A percentile compares a stretch with the other conserved stretches of the same genome.
These are phyloP conservation scores for Phrynocephalus versicolor DNA, from an alignment of 2,113 vertebrate genomes.

Conservation along the genomic window DNA sequence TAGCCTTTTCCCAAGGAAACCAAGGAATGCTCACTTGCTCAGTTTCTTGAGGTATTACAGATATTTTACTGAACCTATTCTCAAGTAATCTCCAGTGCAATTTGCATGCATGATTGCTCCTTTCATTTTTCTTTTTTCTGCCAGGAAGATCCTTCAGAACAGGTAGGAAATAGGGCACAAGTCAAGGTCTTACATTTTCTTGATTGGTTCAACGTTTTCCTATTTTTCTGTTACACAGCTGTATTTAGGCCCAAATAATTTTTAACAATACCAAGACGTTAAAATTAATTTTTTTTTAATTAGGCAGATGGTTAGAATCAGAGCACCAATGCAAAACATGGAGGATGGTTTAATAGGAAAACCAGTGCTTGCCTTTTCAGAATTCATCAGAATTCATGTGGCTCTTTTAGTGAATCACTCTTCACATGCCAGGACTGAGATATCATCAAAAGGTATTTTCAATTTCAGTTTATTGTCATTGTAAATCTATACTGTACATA, in stretches of 20 bases:
- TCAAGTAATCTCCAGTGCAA: neutral
- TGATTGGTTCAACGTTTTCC: too few relatives aligned
- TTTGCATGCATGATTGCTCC: neutral
- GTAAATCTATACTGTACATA: too few relatives aligned
- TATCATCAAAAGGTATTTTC: too few relatives aligned
- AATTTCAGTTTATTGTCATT: too few relatives aligned
- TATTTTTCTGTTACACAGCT: too few relatives aligned
- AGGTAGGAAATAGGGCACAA: neutral
- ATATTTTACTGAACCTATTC: neutral
- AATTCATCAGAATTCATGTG: too few relatives aligned
- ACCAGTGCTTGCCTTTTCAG: neutral
- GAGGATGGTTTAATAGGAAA: neutral
- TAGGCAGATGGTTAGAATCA: neutral
- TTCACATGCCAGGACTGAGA: too few relatives aligned
- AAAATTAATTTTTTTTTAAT: too few relatives aligned
- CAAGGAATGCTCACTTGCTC: neutral
- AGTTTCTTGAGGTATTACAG: neutral
- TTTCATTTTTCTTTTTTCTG: neutral
- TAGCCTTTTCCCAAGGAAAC: neutral
- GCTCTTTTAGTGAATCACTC: too few relatives aligned
- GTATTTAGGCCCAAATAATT: too few relatives aligned
- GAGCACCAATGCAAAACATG: neutral
- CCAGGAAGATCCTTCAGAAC: neutral
- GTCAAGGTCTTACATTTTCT: too few relatives aligned
- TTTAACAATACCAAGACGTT: too few relatives aligned